These are phyloP conservation scores for Thera obeliscata DNA, from an alignment of 2,888 invertebrate genomes.

Conservation along the genomic window DNA sequence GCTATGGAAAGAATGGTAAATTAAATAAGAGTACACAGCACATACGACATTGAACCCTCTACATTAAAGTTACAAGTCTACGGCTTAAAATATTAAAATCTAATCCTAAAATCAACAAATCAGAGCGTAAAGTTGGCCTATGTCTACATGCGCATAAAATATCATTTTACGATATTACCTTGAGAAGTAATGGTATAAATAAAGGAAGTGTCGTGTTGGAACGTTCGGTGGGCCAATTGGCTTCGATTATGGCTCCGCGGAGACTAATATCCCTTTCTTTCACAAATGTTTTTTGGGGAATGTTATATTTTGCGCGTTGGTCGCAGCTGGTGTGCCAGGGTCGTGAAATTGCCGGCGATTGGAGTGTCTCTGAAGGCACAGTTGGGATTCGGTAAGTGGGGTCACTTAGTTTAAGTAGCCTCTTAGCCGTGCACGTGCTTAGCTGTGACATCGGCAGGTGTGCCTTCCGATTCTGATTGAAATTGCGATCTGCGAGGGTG, in stretches of 20 bases:
- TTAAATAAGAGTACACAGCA: too few species aligned
- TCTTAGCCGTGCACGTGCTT: conserved; percentile 77
- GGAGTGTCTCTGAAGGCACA: conserved; percentile 66
- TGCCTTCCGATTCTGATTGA: conserved; percentile 74
- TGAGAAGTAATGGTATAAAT: conserved; percentile 73
- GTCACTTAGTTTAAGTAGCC: conserved; percentile 83
- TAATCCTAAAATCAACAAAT: conserved; percentile 45
- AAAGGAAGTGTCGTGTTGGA: conserved; percentile 73
- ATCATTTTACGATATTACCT: conserved; percentile 72
- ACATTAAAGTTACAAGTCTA: background rate
- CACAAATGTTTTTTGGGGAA: conserved; percentile 78
- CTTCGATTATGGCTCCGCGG: conserved; percentile 82
- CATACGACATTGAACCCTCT: background rate
- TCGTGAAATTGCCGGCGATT: conserved; percentile 71
- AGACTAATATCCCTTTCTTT: conserved; percentile 84
- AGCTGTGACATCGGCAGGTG: conserved; percentile 73
- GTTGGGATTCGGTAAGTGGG: conserved; percentile 73
- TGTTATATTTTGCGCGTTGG: conserved; percentile 81
- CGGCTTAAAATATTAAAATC: conserved; percentile 30
- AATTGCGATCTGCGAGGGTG: conserved; percentile 67
- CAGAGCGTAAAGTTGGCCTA: conserved; percentile 59
- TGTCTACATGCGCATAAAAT: conserved; percentile 65
- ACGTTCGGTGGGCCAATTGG: conserved; percentile 78
- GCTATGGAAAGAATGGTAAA: too few species aligned
- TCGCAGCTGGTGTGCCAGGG: conserved; percentile 76